Conservation (phyloP, 2,888 invertebrate genomes). For the Caenorhabditis plicata region DNA sequence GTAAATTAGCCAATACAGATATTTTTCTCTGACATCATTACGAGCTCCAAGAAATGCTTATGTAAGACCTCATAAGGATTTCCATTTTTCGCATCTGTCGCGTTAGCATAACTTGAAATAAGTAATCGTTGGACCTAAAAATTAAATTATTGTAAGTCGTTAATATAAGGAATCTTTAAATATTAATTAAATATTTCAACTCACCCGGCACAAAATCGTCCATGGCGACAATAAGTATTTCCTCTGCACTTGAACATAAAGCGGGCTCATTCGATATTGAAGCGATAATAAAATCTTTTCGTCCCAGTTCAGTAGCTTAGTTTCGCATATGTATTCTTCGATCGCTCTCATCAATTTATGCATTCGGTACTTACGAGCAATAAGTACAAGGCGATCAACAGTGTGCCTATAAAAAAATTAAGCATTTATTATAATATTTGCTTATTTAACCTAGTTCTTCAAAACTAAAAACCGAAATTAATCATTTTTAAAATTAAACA, state of each 20-base stretch:
- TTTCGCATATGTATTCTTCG: conserved; percentile 20
- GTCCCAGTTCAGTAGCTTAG: conserved; percentile 26
- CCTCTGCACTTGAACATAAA: conserved; percentile 27
- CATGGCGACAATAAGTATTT: conserved; percentile 22
- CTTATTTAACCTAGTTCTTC: too few relatives aligned
- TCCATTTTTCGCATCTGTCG: neutral
- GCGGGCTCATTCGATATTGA: conserved; percentile 27
- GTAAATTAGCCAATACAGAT: conserved; percentile 30
- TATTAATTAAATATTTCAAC: neutral
- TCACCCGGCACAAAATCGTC: conserved; percentile 27
- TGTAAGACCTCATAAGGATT: conserved; percentile 21
- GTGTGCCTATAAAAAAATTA: conserved; percentile 6
- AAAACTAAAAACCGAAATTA: neutral
- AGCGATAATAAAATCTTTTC: conserved; percentile 27
- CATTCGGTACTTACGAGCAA: conserved; percentile 22
- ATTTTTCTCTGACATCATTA: conserved; percentile 22
- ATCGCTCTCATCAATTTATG: conserved; percentile 21
- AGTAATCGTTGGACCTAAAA: conserved; percentile 27
- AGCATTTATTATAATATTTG: neutral
- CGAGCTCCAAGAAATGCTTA: conserved; percentile 22
- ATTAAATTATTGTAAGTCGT: neutral
- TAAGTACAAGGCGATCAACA: conserved; percentile 8
- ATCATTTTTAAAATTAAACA: neutral
- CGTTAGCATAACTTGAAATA: conserved; percentile 3
- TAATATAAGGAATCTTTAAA: neutral